phyloP scores from a whole-genome alignment of 2,797 vertebrate species.

The Sciaenops ocellatus region DNA sequence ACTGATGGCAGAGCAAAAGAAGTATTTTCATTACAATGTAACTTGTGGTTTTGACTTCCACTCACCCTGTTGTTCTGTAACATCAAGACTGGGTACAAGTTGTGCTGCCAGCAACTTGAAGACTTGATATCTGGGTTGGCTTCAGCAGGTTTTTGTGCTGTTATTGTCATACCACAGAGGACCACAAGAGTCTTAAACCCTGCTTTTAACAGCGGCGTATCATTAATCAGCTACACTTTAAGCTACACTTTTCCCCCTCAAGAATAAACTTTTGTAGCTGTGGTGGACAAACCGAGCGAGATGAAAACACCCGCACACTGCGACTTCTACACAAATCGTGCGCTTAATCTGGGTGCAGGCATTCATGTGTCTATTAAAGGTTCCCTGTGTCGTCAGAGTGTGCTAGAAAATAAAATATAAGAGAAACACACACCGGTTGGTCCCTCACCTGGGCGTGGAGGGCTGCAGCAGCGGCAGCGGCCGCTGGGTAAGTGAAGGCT shows the following conservation, averaged over 20 bases:
- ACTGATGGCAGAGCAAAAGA: not conserved
- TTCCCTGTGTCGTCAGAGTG: not conserved
- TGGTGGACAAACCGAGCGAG: not conserved
- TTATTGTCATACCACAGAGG: conserved; percentile 25
- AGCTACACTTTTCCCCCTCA: not conserved
- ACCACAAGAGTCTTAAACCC: not conserved
- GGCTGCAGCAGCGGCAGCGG: conserved; percentile 92
- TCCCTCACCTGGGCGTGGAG: conserved; percentile 97
- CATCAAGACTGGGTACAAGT: conserved; percentile 9
- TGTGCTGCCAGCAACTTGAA: conserved; percentile 4
- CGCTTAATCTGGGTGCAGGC: not conserved
- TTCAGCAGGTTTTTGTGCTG: not conserved
- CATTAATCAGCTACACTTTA: not conserved
- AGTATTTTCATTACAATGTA: conserved; percentile 12
- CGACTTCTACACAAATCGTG: not conserved
- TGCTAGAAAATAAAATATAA: conserved; percentile 13
- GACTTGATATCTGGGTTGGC: not conserved
- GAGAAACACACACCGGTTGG: conserved; percentile 78
- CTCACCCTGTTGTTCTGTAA: not conserved
- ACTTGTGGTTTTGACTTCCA: conserved; percentile 22
- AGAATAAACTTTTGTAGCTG: not conserved
- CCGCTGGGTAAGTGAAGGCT: conserved; percentile 95
- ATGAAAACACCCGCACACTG: not conserved
- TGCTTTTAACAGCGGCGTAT: not conserved
- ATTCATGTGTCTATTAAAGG: not conserved